Conservation (phyloP, 1,140 invertebrate species). For the Mactra quadrangularis region DNA sequence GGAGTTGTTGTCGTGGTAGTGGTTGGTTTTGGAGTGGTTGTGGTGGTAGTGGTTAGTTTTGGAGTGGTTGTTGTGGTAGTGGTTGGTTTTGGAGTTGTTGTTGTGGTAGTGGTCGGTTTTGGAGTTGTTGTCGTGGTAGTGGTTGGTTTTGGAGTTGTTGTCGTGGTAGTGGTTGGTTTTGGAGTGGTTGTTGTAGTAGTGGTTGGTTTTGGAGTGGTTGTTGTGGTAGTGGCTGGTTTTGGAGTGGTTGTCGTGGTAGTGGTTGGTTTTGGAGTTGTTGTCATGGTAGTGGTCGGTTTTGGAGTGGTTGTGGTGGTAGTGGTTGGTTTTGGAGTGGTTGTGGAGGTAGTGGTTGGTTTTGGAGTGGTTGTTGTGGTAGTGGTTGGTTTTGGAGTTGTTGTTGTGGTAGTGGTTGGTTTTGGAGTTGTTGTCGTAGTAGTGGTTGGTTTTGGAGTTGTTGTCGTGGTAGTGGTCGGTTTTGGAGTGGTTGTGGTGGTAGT, state of each 20-base stretch:
- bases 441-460: conserved; percentile 1
- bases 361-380: conserved; percentile 1
- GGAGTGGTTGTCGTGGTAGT: conserved; percentile 38
- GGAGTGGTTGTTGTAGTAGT: too few species aligned
- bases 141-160: conserved; percentile 5
- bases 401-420: conserved; percentile 38
- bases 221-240: not conserved
- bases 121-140: conserved; percentile 5
- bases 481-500: conserved; percentile 18
- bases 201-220: too few species aligned
- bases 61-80: not conserved
- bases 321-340: too few species aligned
- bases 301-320: not conserved
- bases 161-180: not conserved
- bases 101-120: not conserved
- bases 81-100: conserved; percentile 8
- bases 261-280: conserved; percentile 27
- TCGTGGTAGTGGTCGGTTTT: conserved; percentile 12
- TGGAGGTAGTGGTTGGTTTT: conserved; percentile 15
- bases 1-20: conserved; percentile 22
- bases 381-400: conserved; percentile 31
- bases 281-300: not conserved
- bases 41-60: conserved; percentile 1
- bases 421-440: conserved; percentile 8
- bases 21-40: conserved; percentile 15